Percentiles rank a stretch among this genome's conserved stretches.
phyloP scores from a whole-genome alignment of 2,888 invertebrate species.

The Papilio elwesi region DNA sequence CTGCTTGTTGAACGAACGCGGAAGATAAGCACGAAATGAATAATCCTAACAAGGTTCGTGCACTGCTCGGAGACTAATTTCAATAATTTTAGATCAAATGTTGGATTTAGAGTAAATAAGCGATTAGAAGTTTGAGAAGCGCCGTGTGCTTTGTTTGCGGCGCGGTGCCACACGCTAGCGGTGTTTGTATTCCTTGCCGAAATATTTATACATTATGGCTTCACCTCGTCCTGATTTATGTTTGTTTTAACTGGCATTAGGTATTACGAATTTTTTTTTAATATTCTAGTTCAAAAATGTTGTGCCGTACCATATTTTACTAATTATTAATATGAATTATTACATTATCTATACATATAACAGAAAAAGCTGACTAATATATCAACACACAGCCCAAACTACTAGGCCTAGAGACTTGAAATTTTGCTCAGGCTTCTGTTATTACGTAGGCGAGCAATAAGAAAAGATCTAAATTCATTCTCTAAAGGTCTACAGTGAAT shows the following conservation, averaged over 20 bases:
- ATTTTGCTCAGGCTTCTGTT: too few relatives aligned
- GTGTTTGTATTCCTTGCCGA: constrained; percentile 62
- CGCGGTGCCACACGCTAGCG: constrained; percentile 48
- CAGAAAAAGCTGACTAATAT: too few relatives aligned
- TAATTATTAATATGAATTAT: too few relatives aligned
- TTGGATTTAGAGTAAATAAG: constrained; percentile 53
- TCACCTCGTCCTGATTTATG: constrained; percentile 63
- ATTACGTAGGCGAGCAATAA: too few relatives aligned
- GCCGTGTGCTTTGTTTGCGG: constrained; percentile 65
- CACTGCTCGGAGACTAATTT: constrained; percentile 39
- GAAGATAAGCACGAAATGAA: neutral
- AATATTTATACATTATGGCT: constrained; percentile 69
- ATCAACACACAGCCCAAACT: too few relatives aligned
- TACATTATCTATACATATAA: too few relatives aligned
- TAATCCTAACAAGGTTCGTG: constrained; percentile 18
- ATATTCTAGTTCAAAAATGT: neutral
- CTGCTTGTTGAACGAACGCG: neutral
- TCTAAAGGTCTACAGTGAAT: too few relatives aligned
- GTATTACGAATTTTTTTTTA: constrained; percentile 51
- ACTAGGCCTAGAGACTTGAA: too few relatives aligned
- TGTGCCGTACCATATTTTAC: neutral
- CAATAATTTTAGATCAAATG: constrained; percentile 49
- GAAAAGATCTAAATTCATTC: too few relatives aligned
- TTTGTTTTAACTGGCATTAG: constrained; percentile 53
- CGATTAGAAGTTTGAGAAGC: constrained; percentile 66